phyloP scores from a whole-genome alignment of 2,888 invertebrate species.

The Scaptomyza flava region DNA sequence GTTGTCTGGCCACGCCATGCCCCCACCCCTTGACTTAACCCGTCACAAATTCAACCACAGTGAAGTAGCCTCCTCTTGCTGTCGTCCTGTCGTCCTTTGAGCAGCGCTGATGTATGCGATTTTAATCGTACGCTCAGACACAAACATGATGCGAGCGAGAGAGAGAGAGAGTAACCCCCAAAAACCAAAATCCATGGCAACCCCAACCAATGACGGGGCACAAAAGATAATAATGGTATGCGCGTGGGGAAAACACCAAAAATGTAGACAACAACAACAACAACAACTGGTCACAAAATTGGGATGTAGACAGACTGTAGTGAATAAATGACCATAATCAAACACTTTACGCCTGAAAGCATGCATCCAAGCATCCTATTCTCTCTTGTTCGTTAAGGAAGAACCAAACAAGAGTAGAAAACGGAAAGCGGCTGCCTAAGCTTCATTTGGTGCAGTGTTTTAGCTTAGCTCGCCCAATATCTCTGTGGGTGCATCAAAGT shows the following conservation, averaged over 20 bases:
- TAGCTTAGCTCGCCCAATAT: constrained; percentile 17
- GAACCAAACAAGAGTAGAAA: neutral
- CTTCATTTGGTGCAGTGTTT: constrained; percentile 10
- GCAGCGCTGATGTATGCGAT: constrained; percentile 71
- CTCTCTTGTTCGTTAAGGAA: constrained; percentile 19
- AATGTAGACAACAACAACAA: constrained; percentile 55
- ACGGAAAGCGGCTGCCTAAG: constrained; percentile 50
- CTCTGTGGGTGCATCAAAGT: constrained; percentile 51
- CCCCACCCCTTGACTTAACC: neutral
- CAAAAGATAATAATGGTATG: constrained; percentile 52
- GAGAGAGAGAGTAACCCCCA: constrained; percentile 5
- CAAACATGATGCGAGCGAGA: constrained; percentile 55
- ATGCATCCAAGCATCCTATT: constrained; percentile 36
- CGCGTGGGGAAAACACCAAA: constrained; percentile 13
- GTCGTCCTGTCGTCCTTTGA: constrained; percentile 26
- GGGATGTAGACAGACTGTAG: constrained; percentile 45
- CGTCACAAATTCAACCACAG: constrained; percentile 20
- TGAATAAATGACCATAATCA: constrained; percentile 81
- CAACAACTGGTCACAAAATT: constrained; percentile 11
- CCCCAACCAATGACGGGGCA: constrained; percentile 32
- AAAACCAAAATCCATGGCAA: constrained; percentile 69
- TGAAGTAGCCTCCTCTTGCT: constrained; percentile 13
- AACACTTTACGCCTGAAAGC: constrained; percentile 82
- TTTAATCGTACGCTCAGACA: constrained; percentile 75
- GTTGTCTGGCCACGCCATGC: constrained; percentile 48